Evolutionary conservation across 2,888 invertebrate genomes (phyloP).

Genomic region (Rhingia rostrata): DNA sequence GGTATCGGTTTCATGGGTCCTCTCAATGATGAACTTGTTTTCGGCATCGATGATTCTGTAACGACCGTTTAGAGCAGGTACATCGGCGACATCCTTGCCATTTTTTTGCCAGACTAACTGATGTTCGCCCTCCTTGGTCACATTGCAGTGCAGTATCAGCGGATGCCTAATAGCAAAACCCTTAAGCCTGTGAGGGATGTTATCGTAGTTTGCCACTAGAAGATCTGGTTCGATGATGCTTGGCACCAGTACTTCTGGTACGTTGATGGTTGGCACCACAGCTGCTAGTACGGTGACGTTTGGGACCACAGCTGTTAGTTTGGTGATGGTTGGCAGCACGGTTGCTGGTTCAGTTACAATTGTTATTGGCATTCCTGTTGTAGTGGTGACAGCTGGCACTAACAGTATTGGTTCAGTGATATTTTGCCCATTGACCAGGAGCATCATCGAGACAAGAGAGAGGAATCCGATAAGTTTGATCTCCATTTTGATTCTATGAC

Average conservation of each 20-base stretch:
- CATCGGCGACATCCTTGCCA: constrained; percentile 78
- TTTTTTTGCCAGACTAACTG: constrained; percentile 80
- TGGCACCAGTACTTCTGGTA: not conserved
- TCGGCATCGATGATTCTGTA: constrained; percentile 79
- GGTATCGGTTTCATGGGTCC: constrained; percentile 84
- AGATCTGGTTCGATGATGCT: constrained; percentile 34
- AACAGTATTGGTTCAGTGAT: constrained; percentile 35
- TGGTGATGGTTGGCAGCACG: no score
- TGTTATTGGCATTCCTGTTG: not conserved
- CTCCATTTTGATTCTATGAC: constrained; percentile 26
- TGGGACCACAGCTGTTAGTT: no score
- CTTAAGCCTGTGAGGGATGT: constrained; percentile 68
- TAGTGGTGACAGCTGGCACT: constrained; percentile 31
- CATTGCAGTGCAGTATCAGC: constrained; percentile 77
- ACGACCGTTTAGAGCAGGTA: constrained; percentile 79
- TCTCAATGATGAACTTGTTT: constrained; percentile 81
- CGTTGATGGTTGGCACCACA: no score
- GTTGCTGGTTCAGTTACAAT: no score
- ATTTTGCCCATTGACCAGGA: constrained; percentile 41
- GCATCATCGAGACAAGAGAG: not conserved
- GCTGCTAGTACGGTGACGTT: no score
- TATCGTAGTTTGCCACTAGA: constrained; percentile 70
- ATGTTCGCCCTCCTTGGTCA: constrained; percentile 63
- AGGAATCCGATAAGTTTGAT: not conserved
- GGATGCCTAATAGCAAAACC: constrained; percentile 75